phyloP scores from a whole-genome alignment of 2,888 invertebrate genomes.

The Tetramorium bicarinatum region DNA sequence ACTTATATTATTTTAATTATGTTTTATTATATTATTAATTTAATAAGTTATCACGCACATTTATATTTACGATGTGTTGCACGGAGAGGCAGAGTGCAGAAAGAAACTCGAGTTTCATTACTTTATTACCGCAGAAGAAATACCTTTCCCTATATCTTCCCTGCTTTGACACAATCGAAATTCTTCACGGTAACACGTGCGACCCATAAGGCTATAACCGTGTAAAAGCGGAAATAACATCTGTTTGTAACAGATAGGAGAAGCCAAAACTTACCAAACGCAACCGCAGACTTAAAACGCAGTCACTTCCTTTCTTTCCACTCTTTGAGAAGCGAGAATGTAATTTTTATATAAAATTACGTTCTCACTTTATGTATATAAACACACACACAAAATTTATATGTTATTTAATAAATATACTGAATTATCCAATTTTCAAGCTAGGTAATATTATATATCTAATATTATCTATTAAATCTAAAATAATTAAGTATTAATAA shows the following conservation, averaged over 20 bases:
- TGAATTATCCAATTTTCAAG: background rate
- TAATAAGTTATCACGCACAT: background rate
- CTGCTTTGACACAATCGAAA: slow-evolving; percentile 61
- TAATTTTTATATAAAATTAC: background rate
- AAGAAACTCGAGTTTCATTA: slow-evolving; percentile 6
- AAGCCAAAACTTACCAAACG: slow-evolving; percentile 62
- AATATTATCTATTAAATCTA: background rate
- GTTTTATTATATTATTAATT: background rate
- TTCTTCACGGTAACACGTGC: slow-evolving; percentile 70
- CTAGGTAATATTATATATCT: background rate
- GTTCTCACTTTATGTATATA: background rate
- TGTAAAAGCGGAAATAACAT: slow-evolving; percentile 80
- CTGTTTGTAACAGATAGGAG: slow-evolving; percentile 70
- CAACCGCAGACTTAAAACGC: slow-evolving; percentile 49
- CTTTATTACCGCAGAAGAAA: slow-evolving; percentile 24
- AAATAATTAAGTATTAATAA: background rate
- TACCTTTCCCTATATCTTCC: slow-evolving; percentile 25
- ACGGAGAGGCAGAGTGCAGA: background rate
- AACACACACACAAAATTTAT: background rate
- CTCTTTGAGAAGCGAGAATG: background rate
- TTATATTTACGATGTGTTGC: background rate
- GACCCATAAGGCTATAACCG: slow-evolving; percentile 54
- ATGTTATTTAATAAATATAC: background rate
- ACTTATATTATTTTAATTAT: background rate
- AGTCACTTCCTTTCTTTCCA: slow-evolving; percentile 63